phyloP scores from a whole-genome alignment of 2,888 invertebrate genomes.

The Amitus sp. region DNA sequence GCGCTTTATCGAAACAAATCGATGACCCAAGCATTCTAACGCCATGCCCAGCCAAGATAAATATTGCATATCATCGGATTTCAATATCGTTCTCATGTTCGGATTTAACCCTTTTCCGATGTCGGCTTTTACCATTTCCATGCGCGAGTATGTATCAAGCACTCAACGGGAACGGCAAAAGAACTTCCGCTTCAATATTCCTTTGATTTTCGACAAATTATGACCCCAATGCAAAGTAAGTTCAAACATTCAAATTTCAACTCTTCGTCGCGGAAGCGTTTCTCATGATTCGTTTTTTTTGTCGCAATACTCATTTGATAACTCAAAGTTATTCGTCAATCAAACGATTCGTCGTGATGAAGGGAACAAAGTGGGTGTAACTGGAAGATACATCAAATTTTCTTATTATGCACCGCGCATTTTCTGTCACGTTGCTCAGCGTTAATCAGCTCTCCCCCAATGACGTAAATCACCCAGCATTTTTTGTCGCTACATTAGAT shows the following conservation, averaged over 20 bases:
- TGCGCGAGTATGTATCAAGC: background rate
- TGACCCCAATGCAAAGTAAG: too few relatives aligned
- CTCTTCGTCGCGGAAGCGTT: too few relatives aligned
- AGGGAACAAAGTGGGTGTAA: too few relatives aligned
- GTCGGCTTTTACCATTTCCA: background rate
- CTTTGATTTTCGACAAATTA: background rate
- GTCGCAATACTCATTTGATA: too few relatives aligned
- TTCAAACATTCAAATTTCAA: too few relatives aligned
- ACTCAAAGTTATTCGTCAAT: too few relatives aligned
- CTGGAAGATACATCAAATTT: background rate
- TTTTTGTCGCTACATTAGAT: background rate
- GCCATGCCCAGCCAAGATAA: constrained; percentile 1
- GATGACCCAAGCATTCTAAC: constrained; percentile 2
- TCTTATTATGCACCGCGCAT: background rate
- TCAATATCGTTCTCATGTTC: constrained; percentile 1
- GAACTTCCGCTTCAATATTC: background rate
- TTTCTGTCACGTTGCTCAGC: background rate
- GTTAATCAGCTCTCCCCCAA: background rate
- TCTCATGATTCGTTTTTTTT: too few relatives aligned
- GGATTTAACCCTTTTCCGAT: background rate
- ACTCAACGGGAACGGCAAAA: background rate
- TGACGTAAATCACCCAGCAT: background rate
- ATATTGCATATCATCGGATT: constrained; percentile 5
- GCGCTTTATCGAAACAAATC: constrained; percentile 9
- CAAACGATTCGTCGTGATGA: too few relatives aligned